A percentile compares a stretch with the other conserved stretches of the same genome.
Conservation (phyloP, 2,113 vertebrate genomes). For the Notiomystis cincta region DNA sequence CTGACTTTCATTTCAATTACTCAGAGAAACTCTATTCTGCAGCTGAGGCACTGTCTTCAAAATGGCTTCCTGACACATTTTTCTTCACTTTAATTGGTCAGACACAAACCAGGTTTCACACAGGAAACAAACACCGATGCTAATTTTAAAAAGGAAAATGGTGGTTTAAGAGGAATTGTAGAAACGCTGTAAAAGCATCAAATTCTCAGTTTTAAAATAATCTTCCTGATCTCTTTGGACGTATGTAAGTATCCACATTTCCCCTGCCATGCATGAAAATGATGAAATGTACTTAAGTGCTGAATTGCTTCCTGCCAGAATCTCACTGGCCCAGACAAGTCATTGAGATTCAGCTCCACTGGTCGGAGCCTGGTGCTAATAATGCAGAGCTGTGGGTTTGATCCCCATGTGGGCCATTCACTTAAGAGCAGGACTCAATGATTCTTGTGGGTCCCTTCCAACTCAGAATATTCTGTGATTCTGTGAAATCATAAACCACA, state of each 20-base stretch:
- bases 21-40: neutral
- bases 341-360: neutral
- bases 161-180: neutral
- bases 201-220: neutral
- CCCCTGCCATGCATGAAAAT: neutral
- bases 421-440: neutral
- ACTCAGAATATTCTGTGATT: neutral
- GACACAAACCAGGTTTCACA: conserved; percentile 1
- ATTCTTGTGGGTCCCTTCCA: neutral
- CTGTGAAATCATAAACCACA: neutral
- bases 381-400: neutral
- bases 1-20: neutral
- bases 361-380: neutral
- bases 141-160: conserved; percentile 44
- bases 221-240: neutral
- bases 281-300: neutral
- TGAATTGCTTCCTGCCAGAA: conserved; percentile 8
- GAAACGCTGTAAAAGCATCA: neutral
- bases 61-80: conserved; percentile 43
- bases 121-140: neutral
- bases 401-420: neutral
- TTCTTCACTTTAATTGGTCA: conserved; percentile 35
- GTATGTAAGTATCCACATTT: neutral
- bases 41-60: neutral
- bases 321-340: neutral